Evolutionary conservation across 2,797 vertebrate species (phyloP).

Genomic region (Mormyrus hasselquistii): DNA sequence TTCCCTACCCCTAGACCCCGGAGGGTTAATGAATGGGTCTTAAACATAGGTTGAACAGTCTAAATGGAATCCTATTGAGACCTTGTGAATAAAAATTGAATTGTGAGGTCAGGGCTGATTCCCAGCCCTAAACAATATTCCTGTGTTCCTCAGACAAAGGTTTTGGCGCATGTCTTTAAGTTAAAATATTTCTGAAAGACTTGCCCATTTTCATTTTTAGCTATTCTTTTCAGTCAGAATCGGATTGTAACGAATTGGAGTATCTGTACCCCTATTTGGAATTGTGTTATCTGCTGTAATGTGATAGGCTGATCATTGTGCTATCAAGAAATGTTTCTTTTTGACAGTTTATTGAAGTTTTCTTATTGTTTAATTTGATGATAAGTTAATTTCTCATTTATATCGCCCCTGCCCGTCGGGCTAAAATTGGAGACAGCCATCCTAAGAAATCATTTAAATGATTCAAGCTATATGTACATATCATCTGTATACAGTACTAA

Average conservation of each 20-base stretch:
- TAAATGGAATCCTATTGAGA: neutral
- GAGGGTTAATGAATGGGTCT: neutral
- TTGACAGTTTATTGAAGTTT: neutral
- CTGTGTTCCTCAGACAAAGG: neutral
- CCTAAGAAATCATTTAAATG: neutral
- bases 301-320: neutral
- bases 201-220: neutral
- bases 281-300: neutral
- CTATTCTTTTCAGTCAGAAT: neutral
- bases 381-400: neutral
- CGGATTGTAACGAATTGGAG: neutral
- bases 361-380: neutral
- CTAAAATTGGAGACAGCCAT: neutral
- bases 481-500: neutral
- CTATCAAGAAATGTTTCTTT: neutral
- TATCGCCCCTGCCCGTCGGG: neutral
- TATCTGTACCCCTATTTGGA: neutral
- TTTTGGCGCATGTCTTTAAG: neutral
- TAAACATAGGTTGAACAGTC: neutral
- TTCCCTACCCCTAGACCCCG: too few relatives aligned
- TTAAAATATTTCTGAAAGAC: too few relatives aligned
- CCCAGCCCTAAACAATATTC: neutral
- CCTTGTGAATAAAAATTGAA: neutral
- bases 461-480: neutral
- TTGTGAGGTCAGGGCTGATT: neutral